Percentiles rank a stretch among this genome's conserved stretches.
phyloP scores from a whole-genome alignment of 2,888 invertebrate species.

The Cephus pulcher region DNA sequence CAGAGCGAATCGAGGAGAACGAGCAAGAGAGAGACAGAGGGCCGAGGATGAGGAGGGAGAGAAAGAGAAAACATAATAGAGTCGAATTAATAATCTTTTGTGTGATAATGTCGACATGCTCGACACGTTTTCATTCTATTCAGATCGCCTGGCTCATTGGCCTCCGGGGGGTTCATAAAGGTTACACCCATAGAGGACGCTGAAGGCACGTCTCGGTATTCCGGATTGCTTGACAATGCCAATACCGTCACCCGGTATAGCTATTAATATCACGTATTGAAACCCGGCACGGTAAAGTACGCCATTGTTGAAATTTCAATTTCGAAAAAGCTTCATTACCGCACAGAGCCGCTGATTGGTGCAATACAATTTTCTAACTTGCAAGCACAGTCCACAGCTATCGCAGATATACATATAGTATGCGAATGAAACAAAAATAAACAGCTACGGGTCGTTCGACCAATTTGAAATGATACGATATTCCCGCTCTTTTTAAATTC shows the following conservation, averaged over 20 bases:
- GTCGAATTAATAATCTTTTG: background rate
- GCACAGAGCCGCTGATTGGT: background rate
- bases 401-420: background rate
- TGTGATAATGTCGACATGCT: background rate
- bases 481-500: background rate
- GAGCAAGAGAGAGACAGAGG: background rate
- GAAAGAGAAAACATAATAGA: background rate
- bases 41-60: background rate
- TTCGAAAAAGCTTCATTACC: background rate
- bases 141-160: background rate
- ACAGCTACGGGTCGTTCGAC: background rate
- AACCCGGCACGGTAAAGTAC: background rate
- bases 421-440: background rate
- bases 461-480: background rate
- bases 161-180: conserved; percentile 1
- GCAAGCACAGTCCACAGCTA: background rate
- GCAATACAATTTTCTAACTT: background rate
- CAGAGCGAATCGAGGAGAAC: background rate
- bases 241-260: background rate
- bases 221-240: conserved; percentile 29
- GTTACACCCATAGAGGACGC: background rate
- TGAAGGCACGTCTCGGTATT: conserved; percentile 13
- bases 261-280: background rate
- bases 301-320: background rate
- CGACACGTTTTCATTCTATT: conserved; percentile 7